Evolutionary conservation across 2,797 vertebrate species (phyloP).

Genomic region (Coilia nasus): DNA sequence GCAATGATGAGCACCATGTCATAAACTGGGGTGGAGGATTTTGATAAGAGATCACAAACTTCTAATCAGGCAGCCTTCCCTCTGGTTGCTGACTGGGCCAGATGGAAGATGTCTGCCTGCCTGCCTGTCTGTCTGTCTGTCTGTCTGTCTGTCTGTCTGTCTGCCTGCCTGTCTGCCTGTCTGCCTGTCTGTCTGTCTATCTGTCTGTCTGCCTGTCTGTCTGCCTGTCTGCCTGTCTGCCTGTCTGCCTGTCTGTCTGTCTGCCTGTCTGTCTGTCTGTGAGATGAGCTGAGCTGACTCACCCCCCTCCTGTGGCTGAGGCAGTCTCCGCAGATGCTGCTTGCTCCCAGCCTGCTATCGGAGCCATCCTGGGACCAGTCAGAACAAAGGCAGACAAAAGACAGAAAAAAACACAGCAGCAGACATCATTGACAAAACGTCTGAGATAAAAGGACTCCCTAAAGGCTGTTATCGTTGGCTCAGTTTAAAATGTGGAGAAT

Average conservation of each 20-base stretch:
- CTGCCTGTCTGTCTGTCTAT: neutral
- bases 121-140: neutral
- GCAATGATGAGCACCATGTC: neutral
- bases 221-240: neutral
- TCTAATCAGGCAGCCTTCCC: neutral
- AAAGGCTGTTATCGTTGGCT: neutral
- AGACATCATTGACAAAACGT: neutral
- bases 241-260: too few species aligned
- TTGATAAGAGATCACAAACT: constrained; percentile 3
- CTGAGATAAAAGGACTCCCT: neutral
- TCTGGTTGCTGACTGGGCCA: neutral
- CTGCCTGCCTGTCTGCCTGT: neutral
- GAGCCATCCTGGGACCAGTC: constrained; percentile 11
- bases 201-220: neutral
- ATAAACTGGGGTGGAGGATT: neutral
- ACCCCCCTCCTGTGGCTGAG: neutral
- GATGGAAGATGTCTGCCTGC: neutral
- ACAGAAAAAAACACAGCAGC: neutral
- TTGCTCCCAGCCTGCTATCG: constrained; percentile 1
- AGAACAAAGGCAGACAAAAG: neutral
- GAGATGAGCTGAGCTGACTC: neutral
- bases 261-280: neutral
- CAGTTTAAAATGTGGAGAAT: neutral
- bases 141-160: neutral
- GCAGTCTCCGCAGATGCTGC: neutral